Conservation (phyloP, 2,113 vertebrate species). For the Stercorarius parasiticus region DNA sequence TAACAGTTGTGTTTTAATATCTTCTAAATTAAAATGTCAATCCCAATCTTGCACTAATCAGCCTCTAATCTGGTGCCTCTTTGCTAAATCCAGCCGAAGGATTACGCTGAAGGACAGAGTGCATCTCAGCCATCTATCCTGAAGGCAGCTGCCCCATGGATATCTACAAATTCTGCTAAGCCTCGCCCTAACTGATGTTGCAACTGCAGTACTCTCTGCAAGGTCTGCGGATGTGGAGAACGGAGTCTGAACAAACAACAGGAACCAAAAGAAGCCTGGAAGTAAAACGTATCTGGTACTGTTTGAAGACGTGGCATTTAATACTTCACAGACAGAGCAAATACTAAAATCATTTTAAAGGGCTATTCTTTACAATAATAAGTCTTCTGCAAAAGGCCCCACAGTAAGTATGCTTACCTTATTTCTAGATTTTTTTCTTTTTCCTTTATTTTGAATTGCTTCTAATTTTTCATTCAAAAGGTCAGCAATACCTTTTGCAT, state of each 20-base stretch:
- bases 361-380: not conserved
- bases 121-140: not conserved
- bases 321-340: not conserved
- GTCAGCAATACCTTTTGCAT: constrained; percentile 83
- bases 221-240: not conserved
- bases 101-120: not conserved
- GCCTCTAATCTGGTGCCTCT: not conserved
- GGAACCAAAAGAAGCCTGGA: not conserved
- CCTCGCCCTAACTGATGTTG: not conserved
- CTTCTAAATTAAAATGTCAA: not conserved
- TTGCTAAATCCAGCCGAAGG: not conserved
- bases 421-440: constrained; percentile 69
- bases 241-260: not conserved
- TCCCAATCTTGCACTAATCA: not conserved
- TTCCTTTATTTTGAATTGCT: constrained; percentile 72
- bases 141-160: fast-evolving
- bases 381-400: not conserved
- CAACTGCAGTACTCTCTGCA: not conserved
- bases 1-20: not conserved
- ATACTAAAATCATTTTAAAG: not conserved
- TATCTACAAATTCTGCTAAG: not conserved
- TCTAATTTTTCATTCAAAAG: constrained; percentile 81
- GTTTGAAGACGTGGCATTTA: not conserved
- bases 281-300: not conserved
- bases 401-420: constrained; percentile 77